phyloP scores from a whole-genome alignment of 2,888 invertebrate species.

The Anarsia innoxiella region DNA sequence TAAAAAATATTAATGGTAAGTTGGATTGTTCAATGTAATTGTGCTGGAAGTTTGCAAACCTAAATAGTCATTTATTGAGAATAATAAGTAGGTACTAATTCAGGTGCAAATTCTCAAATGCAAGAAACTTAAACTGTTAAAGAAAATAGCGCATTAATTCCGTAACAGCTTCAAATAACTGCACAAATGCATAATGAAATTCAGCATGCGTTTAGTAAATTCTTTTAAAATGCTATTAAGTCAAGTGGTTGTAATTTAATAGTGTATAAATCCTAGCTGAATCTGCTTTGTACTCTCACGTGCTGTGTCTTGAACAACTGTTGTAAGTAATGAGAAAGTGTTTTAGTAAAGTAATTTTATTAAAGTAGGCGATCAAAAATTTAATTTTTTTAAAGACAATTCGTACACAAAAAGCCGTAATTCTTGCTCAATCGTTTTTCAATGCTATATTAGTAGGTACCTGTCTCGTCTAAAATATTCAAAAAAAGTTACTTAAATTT shows the following conservation, averaged over 20 bases:
- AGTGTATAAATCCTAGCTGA: background rate
- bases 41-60: background rate
- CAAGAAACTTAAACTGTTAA: background rate
- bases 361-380: too few relatives aligned
- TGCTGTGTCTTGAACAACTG: background rate
- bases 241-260: background rate
- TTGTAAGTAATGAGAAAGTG: too few relatives aligned
- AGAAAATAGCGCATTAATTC: background rate
- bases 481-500: too few relatives aligned
- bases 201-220: too few relatives aligned
- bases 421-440: too few relatives aligned
- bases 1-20: background rate
- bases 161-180: background rate
- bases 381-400: too few relatives aligned
- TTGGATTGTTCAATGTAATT: background rate
- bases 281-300: background rate
- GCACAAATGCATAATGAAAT: background rate
- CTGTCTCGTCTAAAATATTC: too few relatives aligned
- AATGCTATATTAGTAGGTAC: too few relatives aligned
- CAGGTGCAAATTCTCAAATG: background rate
- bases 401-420: too few relatives aligned
- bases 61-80: background rate
- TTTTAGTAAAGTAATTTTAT: too few relatives aligned
- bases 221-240: too few relatives aligned
- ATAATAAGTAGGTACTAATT: background rate